Percentiles rank a stretch among this genome's conserved stretches.
Conservation (phyloP, 2,888 invertebrate species). For the Girardia tigrina region DNA sequence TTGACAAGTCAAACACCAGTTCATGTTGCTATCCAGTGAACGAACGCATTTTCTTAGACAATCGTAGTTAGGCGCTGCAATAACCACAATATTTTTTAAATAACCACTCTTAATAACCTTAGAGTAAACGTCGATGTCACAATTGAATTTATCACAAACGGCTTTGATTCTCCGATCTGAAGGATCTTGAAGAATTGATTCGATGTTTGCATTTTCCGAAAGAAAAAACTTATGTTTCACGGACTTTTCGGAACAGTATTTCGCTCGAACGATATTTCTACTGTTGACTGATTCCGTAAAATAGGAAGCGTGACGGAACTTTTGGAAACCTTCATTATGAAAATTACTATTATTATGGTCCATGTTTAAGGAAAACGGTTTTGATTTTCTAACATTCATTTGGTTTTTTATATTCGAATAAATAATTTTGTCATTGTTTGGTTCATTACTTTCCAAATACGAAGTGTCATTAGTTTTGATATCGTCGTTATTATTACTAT, state of each 20-base stretch:
- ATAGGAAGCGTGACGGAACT: not conserved
- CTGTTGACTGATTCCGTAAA: not conserved
- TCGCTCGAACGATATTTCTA: not conserved
- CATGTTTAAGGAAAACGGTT: not conserved
- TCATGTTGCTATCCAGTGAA: not conserved
- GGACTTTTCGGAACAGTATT: not conserved
- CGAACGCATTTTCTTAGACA: constrained; percentile 16
- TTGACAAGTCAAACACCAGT: not conserved
- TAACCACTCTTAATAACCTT: not conserved
- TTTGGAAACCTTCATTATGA: not conserved
- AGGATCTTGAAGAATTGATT: not conserved
- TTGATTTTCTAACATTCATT: not conserved
- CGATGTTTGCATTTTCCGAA: not conserved
- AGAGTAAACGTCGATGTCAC: constrained; percentile 12
- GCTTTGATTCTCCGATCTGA: not conserved
- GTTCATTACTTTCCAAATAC: not conserved
- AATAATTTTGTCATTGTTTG: not conserved
- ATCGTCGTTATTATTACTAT: not conserved
- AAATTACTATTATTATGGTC: not conserved
- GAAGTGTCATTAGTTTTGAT: not conserved
- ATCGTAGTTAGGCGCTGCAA: not conserved
- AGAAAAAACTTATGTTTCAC: not conserved
- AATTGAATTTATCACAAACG: constrained; percentile 7
- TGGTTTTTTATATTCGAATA: not conserved
- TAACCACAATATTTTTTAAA: not conserved